phyloP scores from a whole-genome alignment of 2,113 vertebrate species.

The Scatophagus argus region DNA sequence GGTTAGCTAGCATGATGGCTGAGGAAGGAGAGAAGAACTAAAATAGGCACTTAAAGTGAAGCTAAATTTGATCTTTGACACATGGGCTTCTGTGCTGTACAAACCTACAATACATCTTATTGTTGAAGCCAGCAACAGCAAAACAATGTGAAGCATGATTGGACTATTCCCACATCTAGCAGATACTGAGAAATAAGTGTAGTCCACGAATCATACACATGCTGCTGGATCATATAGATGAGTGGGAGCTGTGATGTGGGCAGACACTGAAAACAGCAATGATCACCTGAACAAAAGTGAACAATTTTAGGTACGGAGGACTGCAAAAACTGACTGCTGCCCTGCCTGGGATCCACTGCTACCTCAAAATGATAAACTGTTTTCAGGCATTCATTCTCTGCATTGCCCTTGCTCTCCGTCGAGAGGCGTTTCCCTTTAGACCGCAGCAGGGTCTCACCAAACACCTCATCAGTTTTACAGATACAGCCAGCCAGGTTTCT shows the following conservation, averaged over 20 bases:
- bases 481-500: conserved; percentile 5
- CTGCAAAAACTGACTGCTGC: background rate
- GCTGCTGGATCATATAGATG: conserved; percentile 2
- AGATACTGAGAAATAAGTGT: background rate
- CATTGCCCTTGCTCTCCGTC: background rate
- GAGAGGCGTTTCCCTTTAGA: background rate
- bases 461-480: conserved; percentile 44
- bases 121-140: background rate
- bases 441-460: background rate
- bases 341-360: conserved; percentile 5
- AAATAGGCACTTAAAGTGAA: too few species aligned
- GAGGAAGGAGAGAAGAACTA: too few species aligned
- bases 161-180: background rate
- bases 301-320: background rate
- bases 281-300: conserved; percentile 20
- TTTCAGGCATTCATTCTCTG: conserved; percentile 1
- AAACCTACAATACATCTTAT: background rate
- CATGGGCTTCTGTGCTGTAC: background rate
- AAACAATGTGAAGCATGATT: background rate
- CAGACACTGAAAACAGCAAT: conserved; percentile 6
- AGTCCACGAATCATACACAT: background rate
- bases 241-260: conserved; percentile 28
- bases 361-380: conserved; percentile 18
- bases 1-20: too few species aligned
- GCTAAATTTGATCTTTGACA: background rate